A percentile compares a stretch with the other conserved stretches of the same genome.
Evolutionary conservation across 2,113 vertebrate species (phyloP).

Genomic region (Cairina moschata): DNA sequence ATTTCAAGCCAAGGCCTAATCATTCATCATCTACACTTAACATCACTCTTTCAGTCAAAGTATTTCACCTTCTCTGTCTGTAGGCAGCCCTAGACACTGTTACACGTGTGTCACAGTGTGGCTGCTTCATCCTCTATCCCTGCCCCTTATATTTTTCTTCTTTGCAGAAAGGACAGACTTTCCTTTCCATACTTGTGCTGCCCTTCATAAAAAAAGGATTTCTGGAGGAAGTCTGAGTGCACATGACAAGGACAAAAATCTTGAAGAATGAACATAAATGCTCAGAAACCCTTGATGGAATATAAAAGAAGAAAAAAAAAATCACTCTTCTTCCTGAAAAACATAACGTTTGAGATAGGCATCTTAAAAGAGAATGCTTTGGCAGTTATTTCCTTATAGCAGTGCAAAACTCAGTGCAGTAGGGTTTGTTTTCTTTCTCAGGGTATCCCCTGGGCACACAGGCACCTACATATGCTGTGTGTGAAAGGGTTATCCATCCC

Average conservation of each 20-base stretch:
- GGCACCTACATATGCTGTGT: accelerated
- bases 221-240: neutral
- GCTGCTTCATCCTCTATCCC: neutral
- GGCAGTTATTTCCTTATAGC: neutral
- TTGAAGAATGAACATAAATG: neutral
- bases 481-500: neutral
- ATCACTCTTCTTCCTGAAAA: neutral
- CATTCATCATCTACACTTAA: accelerated
- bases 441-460: accelerated
- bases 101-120: accelerated
- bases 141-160: neutral
- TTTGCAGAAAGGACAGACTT: neutral
- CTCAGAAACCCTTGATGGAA: neutral
- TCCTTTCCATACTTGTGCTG: neutral
- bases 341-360: neutral
- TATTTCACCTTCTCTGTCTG: neutral
- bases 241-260: neutral
- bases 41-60: neutral
- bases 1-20: neutral
- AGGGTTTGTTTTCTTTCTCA: neutral
- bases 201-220: neutral
- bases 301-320: accelerated
- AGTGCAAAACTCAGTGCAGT: neutral
- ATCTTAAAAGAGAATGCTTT: neutral
- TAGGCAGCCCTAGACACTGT: neutral